Percentiles rank a stretch among this genome's conserved stretches.
Conservation (phyloP, 2,888 invertebrate species). For the Cacoxenus indagator region DNA sequence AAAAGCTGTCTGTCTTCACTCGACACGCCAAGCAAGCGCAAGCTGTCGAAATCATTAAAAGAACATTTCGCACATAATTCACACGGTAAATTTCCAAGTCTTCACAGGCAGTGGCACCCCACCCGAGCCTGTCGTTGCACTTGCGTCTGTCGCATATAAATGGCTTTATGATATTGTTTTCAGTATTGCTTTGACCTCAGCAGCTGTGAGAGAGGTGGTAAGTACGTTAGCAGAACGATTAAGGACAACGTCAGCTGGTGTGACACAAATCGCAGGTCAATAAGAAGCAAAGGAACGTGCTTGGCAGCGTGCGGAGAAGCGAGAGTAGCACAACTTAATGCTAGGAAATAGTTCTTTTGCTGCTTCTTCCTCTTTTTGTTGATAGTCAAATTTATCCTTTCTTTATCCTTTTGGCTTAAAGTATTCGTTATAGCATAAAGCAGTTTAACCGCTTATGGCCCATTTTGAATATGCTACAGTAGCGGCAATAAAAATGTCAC, state of each 20-base stretch:
- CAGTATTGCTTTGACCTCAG: slow-evolving; percentile 11
- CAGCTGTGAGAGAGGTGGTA: no score
- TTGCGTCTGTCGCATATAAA: slow-evolving; percentile 50
- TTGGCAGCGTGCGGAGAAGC: not conserved
- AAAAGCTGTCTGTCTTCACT: no score
- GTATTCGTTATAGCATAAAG: slow-evolving; percentile 33
- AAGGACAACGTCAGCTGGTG: slow-evolving; percentile 55
- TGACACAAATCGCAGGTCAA: slow-evolving; percentile 1
- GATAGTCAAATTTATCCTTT: not conserved
- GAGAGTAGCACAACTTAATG: not conserved
- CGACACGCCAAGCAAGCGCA: slow-evolving; percentile 40
- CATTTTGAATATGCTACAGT: slow-evolving; percentile 59
- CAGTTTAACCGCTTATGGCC: slow-evolving; percentile 61
- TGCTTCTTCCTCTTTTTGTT: no score
- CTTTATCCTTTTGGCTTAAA: not conserved
- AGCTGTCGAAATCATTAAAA: slow-evolving; percentile 70
- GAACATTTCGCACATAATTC: slow-evolving; percentile 68
- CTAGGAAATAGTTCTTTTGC: no score
- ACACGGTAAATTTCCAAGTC: slow-evolving; percentile 36
- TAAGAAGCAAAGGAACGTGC: not conserved
- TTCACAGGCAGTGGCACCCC: slow-evolving; percentile 38
- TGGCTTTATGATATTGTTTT: slow-evolving; percentile 65
- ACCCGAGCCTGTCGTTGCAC: slow-evolving; percentile 18
- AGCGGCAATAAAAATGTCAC: slow-evolving; percentile 68
- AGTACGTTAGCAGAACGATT: slow-evolving; percentile 25